These are phyloP conservation scores for Tipula vernalis DNA, from an alignment of 2,888 invertebrate species.

Conservation along the genomic window DNA sequence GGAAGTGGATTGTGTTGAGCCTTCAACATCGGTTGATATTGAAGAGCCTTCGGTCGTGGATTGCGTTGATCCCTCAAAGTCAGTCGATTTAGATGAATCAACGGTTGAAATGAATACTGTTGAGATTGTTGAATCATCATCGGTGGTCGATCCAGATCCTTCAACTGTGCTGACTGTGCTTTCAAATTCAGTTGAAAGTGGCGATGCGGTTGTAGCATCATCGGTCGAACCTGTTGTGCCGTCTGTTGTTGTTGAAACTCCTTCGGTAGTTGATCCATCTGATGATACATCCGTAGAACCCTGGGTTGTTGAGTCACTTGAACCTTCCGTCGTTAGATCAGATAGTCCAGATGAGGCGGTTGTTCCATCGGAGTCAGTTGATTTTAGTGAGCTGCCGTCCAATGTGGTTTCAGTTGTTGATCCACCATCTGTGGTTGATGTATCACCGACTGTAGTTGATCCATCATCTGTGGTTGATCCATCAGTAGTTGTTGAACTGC, in stretches of 20 bases:
- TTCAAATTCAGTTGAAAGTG: background rate
- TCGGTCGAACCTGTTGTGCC: conserved; percentile 13
- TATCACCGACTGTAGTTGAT: background rate
- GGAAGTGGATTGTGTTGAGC: conserved; percentile 16
- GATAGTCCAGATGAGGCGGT: conserved; percentile 10
- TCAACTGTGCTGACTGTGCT: background rate
- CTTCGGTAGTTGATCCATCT: conserved; percentile 13
- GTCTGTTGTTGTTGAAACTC: background rate
- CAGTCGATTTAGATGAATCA: background rate
- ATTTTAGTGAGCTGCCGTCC: background rate
- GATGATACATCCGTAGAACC: conserved; percentile 16
- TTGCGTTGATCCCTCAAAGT: conserved; percentile 11
- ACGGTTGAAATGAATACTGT: background rate
- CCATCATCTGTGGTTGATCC: background rate
- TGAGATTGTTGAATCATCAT: conserved; percentile 5
- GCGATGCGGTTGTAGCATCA: conserved; percentile 10
- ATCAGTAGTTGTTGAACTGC: background rate
- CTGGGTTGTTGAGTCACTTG: conserved; percentile 14
- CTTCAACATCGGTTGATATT: background rate
- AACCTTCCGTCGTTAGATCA: background rate
- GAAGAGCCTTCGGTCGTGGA: conserved; percentile 14
- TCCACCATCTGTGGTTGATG: background rate
- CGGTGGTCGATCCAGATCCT: background rate
- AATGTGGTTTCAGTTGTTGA: background rate
- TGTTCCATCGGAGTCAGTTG: background rate